phyloP scores from a whole-genome alignment of 2,113 vertebrate species.

The Scolopax mira region DNA sequence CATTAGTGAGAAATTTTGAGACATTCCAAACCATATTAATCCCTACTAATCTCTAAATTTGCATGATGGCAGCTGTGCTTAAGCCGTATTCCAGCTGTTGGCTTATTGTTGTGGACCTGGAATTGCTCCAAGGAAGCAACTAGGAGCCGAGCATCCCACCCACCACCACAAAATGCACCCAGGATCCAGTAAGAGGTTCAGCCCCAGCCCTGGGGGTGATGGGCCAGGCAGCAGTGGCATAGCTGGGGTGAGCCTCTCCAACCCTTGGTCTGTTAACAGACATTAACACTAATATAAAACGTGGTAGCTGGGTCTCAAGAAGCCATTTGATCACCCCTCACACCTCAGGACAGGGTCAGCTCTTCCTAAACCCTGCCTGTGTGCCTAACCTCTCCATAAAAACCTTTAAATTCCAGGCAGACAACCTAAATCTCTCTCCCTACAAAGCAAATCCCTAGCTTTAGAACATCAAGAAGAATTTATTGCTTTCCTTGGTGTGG shows the following conservation, averaged over 20 bases:
- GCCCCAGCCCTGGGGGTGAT: accelerated
- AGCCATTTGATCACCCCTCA: accelerated
- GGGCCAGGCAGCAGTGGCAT: neutral
- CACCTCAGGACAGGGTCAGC: neutral
- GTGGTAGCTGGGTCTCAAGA: neutral
- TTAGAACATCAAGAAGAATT: neutral
- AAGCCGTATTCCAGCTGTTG: neutral
- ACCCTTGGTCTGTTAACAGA: neutral
- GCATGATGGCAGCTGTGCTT: neutral
- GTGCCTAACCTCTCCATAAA: neutral
- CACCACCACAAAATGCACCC: neutral
- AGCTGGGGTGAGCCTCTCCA: neutral
- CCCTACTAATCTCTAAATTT: neutral
- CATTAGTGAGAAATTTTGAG: neutral
- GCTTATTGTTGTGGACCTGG: neutral
- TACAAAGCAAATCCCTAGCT: constrained; percentile 7
- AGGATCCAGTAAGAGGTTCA: accelerated
- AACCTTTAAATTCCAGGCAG: neutral
- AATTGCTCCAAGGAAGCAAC: neutral
- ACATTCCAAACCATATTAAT: neutral
- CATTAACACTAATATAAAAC: neutral
- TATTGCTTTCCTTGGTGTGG: neutral
- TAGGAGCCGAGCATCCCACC: neutral
- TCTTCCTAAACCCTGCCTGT: neutral
- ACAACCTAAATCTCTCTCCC: neutral